Base-by-base conservation (phyloP, 30 jellyfish, hydroid and myxozoan species). In the Chrysaora quinquecirrha region DNA sequence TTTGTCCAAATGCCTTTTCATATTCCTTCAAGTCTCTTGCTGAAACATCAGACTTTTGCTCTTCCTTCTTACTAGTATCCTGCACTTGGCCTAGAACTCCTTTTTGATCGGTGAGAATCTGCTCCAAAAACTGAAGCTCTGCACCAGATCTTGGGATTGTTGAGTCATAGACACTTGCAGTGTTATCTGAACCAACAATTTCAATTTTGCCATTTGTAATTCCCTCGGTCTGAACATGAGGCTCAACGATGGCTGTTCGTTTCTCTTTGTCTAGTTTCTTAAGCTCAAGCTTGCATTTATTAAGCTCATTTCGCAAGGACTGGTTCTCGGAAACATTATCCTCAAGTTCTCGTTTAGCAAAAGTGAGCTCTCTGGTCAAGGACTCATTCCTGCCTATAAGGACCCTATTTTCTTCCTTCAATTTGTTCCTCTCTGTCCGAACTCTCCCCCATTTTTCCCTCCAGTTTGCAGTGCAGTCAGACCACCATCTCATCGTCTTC, bases 381-480 rank as follows among this genome's bases (percentile, higher is more conserved):
- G 90, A 34, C 11, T 84, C 93, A 60, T 90, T 70, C 20, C 82
- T 62, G 0, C 72, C 96, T 9, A 52, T 70, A n/a, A 78, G 69
- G 1, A 63, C 70, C 28, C 68, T 76, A 16, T 38, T 21, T 28
- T 90, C 97, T 11, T 84, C 96, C 32, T 84, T 90, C 20, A 80
- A 49, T 54, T 85, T 85, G 71, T 90, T 83, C 54, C 91, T 62
- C 67, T 90, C 96, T 16, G 84, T 87, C 56, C 95, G 78, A 34
- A 90, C 96, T 71, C 64, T 67, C 22, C 96, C 96, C 97, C 97
- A 90, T 25, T 84, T 90, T 47, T 90, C 96, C 48, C 97, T 67
- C 97, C 97, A 90, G 58, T 48, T 90, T 0, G 96, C 97, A 3
- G 97, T 86, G 73, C 96, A 80, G 48, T 90, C 96, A 3, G 96